Evolutionary conservation across 2,113 vertebrate species (phyloP).

Genomic region (Atractosteus spatula): DNA sequence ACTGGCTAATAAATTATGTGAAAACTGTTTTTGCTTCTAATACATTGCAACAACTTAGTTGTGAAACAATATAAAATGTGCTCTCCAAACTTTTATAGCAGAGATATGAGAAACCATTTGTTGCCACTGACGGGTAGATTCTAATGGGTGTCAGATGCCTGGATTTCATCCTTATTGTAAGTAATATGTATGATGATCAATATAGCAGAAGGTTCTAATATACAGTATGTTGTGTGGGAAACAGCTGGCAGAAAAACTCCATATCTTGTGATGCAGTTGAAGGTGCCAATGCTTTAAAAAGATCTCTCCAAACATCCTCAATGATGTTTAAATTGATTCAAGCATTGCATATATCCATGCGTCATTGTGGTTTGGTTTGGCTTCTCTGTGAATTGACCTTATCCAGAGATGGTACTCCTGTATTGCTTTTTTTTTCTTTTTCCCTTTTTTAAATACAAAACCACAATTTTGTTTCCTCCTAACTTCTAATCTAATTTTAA

Average conservation of each 20-base stretch:
- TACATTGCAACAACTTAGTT: slow-evolving; percentile 25
- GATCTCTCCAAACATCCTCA: slow-evolving; percentile 32
- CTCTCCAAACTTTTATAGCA: slow-evolving; percentile 8
- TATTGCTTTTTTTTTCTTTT: neutral
- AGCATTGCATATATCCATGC: slow-evolving; percentile 16
- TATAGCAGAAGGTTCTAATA: slow-evolving; percentile 36
- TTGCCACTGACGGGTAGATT: slow-evolving; percentile 31
- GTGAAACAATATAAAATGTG: slow-evolving; percentile 24
- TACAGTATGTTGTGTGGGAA: slow-evolving; percentile 26
- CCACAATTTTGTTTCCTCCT: too few species aligned
- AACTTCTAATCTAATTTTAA: too few species aligned
- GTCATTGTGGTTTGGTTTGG: slow-evolving; percentile 20
- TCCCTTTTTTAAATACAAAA: too few species aligned
- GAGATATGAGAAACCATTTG: slow-evolving; percentile 31
- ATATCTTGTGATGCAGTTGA: slow-evolving; percentile 15
- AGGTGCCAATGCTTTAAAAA: slow-evolving; percentile 27
- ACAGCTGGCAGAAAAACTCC: slow-evolving; percentile 19
- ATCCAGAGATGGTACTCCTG: slow-evolving; percentile 8
- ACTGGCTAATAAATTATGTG: slow-evolving; percentile 32
- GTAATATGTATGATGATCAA: slow-evolving; percentile 29
- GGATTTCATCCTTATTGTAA: slow-evolving; percentile 24
- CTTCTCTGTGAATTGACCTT: slow-evolving; percentile 18
- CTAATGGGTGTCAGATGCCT: slow-evolving; percentile 33
- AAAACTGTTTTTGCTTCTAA: slow-evolving; percentile 34
- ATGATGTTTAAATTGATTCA: slow-evolving; percentile 35